A percentile compares a stretch with the other conserved stretches of the same genome.
These are phyloP conservation scores for Prietella phreatophila DNA, from an alignment of 2,113 vertebrate genomes.

Conservation along the genomic window DNA sequence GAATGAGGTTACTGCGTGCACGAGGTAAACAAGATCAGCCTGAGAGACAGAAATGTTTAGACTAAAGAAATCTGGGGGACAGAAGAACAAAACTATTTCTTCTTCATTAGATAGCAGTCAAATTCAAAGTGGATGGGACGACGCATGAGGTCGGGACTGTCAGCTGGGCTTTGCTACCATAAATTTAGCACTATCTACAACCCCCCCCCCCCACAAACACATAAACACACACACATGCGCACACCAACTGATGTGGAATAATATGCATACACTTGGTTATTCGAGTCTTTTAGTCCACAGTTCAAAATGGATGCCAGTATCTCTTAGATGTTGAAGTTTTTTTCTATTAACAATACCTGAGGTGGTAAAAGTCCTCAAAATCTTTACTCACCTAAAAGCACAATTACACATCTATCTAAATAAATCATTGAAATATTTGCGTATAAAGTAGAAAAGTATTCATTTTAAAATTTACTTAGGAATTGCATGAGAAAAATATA, in stretches of 20 bases:
- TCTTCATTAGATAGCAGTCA: constrained; percentile 59
- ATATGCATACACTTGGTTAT: neutral
- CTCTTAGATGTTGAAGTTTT: neutral
- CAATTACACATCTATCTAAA: neutral
- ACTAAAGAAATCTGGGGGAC: constrained; percentile 49
- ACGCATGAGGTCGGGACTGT: neutral
- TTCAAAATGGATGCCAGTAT: constrained; percentile 7
- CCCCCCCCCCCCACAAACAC: neutral
- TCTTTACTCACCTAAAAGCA: neutral
- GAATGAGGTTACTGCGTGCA: constrained; percentile 63
- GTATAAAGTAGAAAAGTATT: neutral
- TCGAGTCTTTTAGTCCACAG: neutral
- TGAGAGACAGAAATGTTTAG: constrained; percentile 59
- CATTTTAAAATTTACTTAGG: neutral
- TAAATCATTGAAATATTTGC: neutral
- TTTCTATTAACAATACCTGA: neutral
- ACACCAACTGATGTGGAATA: neutral
- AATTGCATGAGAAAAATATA: neutral
- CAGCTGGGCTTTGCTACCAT: neutral
- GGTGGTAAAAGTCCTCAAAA: neutral
- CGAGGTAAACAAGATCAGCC: constrained; percentile 63
- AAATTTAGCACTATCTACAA: constrained; percentile 6
- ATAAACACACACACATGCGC: neutral
- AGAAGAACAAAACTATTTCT: constrained; percentile 39
- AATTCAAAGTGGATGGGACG: constrained; percentile 48